Base-by-base conservation (phyloP, 2,888 invertebrate species). In the Eremobia ochroleuca region DNA sequence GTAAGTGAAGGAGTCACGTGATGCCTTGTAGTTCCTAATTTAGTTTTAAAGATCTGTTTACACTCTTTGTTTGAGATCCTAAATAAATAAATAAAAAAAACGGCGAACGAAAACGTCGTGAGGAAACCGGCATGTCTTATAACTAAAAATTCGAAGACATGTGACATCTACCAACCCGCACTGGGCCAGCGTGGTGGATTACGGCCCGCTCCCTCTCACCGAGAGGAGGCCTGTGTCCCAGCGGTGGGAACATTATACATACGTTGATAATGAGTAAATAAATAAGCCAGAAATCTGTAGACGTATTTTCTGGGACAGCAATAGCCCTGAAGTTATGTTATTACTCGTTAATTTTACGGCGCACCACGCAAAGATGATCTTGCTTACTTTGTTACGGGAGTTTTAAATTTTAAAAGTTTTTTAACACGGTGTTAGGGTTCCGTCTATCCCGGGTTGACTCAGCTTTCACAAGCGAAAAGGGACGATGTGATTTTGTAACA, bases 321-420 rank as follows among this genome's bases (percentile, higher is more conserved):
- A 69, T 77, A 76, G 67, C 66, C 69, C 62, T 64, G 31, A 65
- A 71, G 76, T 82, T 69, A 73, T 75, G 74, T 81, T 87, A 79
- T 79, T 79, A 82, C 79, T 43, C 72, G 79, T 79, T 80, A 77
- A 83, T 87, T 83, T 87, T 78, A 87, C 79, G 79, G 66, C 72
- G 59, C 78, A 79, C 65, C 83, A 76, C 83, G 72, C 68, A 61
- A 69, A 71, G 70, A 62, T 79, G 64, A 73, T 68, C 49, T 71
- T 71, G 75, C 76, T 76, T 77, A 85, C 85, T 83, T 83, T 85
- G 83, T 82, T 62, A 71, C 37, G 61, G 40, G 64, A 77, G 73
- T 78, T 85, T 78, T 79, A 76, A 78, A 87, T 72, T 84, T 77
- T 79, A 66, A 83, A 76, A 76, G 34, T 77, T 73, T 79, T 82